A percentile compares a stretch with the other conserved stretches of the same genome.
Conservation (phyloP, 2,888 invertebrate genomes). For the Gastracanthus pulcherrimus region DNA sequence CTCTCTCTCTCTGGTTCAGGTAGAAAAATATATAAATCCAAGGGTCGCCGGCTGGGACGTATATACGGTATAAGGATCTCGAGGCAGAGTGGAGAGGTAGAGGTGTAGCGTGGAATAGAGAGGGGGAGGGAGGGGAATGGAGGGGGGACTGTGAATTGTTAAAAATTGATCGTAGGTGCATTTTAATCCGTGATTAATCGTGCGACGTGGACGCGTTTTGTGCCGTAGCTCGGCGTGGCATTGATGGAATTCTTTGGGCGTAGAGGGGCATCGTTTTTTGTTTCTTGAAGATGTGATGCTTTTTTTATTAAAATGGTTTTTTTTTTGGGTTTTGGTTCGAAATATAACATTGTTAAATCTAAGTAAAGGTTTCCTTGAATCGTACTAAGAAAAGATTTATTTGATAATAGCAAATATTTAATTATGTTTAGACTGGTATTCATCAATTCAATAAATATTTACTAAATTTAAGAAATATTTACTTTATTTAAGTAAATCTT, state of each 20-base stretch:
- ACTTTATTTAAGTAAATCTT: no score
- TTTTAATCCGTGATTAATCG: conserved; percentile 51
- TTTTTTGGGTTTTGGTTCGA: no score
- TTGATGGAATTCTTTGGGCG: conserved; percentile 12
- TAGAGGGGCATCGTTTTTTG: background rate
- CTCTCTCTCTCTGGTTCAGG: conserved; percentile 33
- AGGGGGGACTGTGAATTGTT: conserved; percentile 18
- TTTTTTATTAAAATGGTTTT: background rate
- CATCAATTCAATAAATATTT: no score
- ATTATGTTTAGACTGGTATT: no score
- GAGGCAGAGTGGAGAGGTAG: no score
- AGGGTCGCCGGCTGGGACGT: background rate
- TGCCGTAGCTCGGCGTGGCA: background rate
- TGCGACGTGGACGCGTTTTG: background rate
- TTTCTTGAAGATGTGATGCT: no score
- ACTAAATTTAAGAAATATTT: no score
- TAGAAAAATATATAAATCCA: conserved; percentile 50
- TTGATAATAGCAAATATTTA: no score
- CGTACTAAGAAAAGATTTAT: no score
- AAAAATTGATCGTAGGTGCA: conserved; percentile 48
- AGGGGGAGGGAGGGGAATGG: background rate
- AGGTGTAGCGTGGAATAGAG: background rate
- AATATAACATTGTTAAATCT: no score
- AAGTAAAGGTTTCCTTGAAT: no score
- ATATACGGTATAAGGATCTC: no score